Evolutionary conservation across 64 coral and sea anemone genomes (phyloP), one percentile per base, ranked within the genome.

Genomic region (Montipora capricornis): DNA sequence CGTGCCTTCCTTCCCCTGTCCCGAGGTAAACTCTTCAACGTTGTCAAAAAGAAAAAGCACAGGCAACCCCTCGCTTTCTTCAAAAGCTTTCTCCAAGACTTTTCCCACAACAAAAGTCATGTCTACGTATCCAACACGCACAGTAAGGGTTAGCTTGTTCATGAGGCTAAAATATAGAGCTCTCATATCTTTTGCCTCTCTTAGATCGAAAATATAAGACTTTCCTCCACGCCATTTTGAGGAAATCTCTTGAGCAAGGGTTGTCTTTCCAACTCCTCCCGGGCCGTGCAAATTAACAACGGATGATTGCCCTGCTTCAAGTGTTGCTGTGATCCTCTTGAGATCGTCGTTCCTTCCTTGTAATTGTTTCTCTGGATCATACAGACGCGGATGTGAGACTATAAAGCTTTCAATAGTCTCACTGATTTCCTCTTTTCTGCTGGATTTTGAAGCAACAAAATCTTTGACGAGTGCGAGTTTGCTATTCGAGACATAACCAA

Each of bases 1-100:
- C 19, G n/a, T 85, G 2, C 82, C 64, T 13, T 85, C 64, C 64
- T 85, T 71, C 3, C 82, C 82, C 19, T 71, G 14, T 50, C 82
- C 82, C 4, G 3, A 1, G 2, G 82, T 85, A 45, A 85, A 85
- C 16, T 69, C 16, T 3, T 85, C 82, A 8, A 49, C 82, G 62
- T 85, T 85, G 58, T 85, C 82, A 14, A 85, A 17, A 49, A 85
- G 45, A 49, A 85, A 85, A 11, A 85, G 44, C 66, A 85, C 64
- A n/a, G 82, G 61, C 15, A 67, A 44, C 9, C 64, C 12, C 5
- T 62, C 57, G 22, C 80, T 45, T 82, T 69, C 44, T 17, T 14
- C 3, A 48, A 47, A 0, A 48, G 37, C 17, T 5, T 49, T 13
- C 16, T 84, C 37, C 0, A 47, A 61, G 66, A 84, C 22, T 69